A percentile compares a stretch with the other conserved stretches of the same genome.
phyloP scores from a whole-genome alignment of 1,140 invertebrate species.

The Acyrthosiphon pisum region DNA sequence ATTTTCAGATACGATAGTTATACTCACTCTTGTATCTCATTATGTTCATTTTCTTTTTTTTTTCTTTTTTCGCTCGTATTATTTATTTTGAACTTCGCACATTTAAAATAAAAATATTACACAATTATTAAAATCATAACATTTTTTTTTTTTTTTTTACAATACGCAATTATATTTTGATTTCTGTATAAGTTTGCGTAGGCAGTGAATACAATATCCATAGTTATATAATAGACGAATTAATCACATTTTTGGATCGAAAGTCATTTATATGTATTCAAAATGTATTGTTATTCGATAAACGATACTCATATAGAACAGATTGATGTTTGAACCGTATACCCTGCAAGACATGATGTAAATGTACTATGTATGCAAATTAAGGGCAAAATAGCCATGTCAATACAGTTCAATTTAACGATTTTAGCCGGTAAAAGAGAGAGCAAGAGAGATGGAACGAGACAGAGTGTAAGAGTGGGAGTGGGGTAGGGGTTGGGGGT shows the following conservation, averaged over 20 bases:
- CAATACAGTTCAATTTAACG: conserved; percentile 44
- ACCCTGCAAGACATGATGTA: conserved; percentile 20
- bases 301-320: conserved; percentile 22
- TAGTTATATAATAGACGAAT: neutral
- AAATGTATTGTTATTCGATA: conserved; percentile 21
- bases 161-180: neutral
- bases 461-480: neutral
- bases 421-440: neutral
- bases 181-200: neutral
- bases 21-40: neutral
- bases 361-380: conserved; percentile 49
- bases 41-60: neutral
- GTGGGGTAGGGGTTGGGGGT: no score
- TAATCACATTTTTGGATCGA: neutral
- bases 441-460: neutral
- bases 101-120: neutral
- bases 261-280: neutral
- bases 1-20: neutral
- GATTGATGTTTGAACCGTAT: conserved; percentile 28
- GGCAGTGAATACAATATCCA: neutral
- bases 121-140: neutral
- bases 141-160: neutral
- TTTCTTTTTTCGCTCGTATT: neutral
- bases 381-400: conserved; percentile 30
- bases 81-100: neutral